A percentile compares a stretch with the other conserved stretches of the same genome.
phyloP scores from a whole-genome alignment of 2,888 invertebrate species.

The Eupithecia insigniata region DNA sequence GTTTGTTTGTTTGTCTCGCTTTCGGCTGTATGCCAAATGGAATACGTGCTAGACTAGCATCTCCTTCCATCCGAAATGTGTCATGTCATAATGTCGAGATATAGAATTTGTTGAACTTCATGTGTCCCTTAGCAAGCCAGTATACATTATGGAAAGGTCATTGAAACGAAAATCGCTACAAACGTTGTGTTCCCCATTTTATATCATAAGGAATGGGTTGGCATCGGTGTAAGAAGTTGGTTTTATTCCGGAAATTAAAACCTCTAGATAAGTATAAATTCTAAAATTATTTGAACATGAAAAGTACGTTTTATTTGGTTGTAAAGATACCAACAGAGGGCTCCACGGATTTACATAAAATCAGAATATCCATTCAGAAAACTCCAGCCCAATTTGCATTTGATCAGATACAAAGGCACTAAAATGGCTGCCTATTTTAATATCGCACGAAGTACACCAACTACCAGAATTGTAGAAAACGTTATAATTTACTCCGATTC shows the following conservation, averaged over 20 bases:
- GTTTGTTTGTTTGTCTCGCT: neutral
- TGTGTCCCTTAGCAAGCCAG: neutral
- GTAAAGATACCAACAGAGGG: conserved; percentile 10
- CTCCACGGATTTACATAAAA: conserved; percentile 19
- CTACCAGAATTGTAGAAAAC: conserved; percentile 36
- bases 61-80: neutral
- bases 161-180: neutral
- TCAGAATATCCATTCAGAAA: conserved; percentile 17
- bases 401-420: conserved; percentile 27
- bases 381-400: conserved; percentile 21
- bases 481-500: conserved; percentile 43
- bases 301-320: conserved; percentile 9
- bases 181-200: neutral
- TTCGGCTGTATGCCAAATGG: conserved; percentile 8
- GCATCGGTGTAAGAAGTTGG: neutral
- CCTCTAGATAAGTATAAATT: conserved; percentile 12
- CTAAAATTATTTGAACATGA: conserved; percentile 1
- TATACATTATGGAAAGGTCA: neutral
- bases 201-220: neutral
- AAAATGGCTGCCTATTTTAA: conserved; percentile 32
- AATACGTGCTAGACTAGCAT: conserved; percentile 2
- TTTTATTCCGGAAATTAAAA: neutral
- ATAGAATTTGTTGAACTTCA: neutral
- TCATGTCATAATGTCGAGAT: neutral
- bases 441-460: conserved; percentile 25